Base-by-base conservation (phyloP, 2,888 invertebrate species). In the Cerastis rubricosa region DNA sequence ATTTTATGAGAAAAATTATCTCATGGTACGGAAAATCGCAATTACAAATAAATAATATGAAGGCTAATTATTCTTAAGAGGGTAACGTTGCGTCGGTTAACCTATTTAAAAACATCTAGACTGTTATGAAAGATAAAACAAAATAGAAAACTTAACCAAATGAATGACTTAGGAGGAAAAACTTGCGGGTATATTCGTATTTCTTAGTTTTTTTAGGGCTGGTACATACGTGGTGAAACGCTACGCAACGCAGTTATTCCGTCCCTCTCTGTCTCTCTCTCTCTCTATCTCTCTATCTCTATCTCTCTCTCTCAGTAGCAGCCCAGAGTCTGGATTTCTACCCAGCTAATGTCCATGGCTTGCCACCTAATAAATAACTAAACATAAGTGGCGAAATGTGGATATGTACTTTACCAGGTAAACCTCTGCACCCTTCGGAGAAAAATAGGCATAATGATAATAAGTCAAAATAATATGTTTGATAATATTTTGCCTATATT, bases 1-100 rank as follows among this genome's bases (percentile, higher is more conserved):
- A 90, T 91, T 93, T 89, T 87, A 43, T 35, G 54, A 54, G 51
- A 66, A 25, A 61, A 77, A 77, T 61, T 40, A 25, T 57, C 43
- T 49, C 14, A 49, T 22, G 47, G 47, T 45, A 49, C 57, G 54
- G 65, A 61, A 69, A 54, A 61, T 66, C 2, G 8, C 2, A 4
- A 54, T 57, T 43, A n/a, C 77, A 83, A 83, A 66, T 76, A 69
- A 65, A 70, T 59, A 25, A 45, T 43, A 43, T 76, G 67, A 76
- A 82, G 35, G 19, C 35, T 43, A 40, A 43, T 67, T 67, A 67
- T 68, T 35, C 43, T 25, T 7, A 6, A 9, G n/a, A 63, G 29
- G 45, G 22, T 19, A 22, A 19, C 40, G 40, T 43, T 67, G 40
- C 47, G 54, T 47, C 25, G 40, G 40, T 19, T 25, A 68, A 25